A percentile compares a stretch with the other conserved stretches of the same genome.
Evolutionary conservation across 2,113 vertebrate species (phyloP).

Genomic region (Tachycineta bicolor): DNA sequence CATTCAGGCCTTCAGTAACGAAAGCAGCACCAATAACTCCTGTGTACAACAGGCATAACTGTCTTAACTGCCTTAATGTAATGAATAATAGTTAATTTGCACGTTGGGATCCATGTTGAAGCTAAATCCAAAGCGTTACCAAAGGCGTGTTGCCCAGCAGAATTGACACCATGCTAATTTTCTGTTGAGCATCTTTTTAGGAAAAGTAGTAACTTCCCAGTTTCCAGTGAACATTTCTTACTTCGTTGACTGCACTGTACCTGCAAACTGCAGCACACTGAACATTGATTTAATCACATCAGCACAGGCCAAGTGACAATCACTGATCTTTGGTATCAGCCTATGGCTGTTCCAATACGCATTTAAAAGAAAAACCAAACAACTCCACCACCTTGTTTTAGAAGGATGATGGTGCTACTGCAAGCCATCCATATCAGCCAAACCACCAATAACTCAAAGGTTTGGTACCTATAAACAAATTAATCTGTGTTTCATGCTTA

Average conservation of each 20-base stretch:
- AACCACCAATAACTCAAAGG: slow-evolving; percentile 34
- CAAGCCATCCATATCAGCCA: neutral
- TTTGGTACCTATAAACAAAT: slow-evolving; percentile 37
- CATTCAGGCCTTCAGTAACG: neutral
- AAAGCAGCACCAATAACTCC: neutral
- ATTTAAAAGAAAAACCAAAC: neutral
- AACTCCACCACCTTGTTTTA: neutral
- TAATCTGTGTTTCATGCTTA: slow-evolving; percentile 28
- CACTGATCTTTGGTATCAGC: neutral
- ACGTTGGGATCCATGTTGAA: neutral
- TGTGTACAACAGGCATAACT: neutral
- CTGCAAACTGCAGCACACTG: neutral
- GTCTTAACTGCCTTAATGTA: neutral
- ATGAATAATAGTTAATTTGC: neutral
- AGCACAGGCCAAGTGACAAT: neutral
- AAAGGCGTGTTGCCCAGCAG: neutral
- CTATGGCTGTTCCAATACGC: neutral
- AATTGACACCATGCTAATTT: neutral
- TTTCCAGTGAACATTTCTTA: neutral
- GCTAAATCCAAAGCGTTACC: neutral
- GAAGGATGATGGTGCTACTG: neutral
- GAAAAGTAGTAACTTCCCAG: neutral
- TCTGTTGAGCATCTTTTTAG: neutral
- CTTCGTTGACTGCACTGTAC: neutral
- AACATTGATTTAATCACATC: neutral